A percentile compares a stretch with the other conserved stretches of the same genome.
These are phyloP conservation scores for Ennomos fuscantarius DNA, from an alignment of 2,888 invertebrate genomes.

Conservation along the genomic window DNA sequence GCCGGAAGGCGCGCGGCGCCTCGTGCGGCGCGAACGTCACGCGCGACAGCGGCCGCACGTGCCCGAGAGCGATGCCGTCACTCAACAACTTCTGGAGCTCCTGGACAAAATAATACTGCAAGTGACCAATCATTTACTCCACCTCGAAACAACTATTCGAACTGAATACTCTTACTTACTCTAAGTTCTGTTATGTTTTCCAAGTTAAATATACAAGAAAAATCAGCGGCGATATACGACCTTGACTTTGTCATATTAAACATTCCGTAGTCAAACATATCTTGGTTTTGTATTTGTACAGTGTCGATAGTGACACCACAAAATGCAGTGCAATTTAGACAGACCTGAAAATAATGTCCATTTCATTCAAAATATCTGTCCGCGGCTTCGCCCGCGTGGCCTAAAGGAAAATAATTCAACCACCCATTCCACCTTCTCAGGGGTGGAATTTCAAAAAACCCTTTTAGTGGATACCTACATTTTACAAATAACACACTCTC, in stretches of 20 bases:
- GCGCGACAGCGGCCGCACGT: background rate
- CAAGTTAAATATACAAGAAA: conserved; percentile 49
- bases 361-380: no score
- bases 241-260: conserved; percentile 41
- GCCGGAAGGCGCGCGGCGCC: conserved; percentile 52
- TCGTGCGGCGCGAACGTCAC: conserved; percentile 49
- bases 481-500: no score
- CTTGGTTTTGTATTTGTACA: conserved; percentile 44
- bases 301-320: conserved; percentile 51
- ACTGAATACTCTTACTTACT: conserved; percentile 40
- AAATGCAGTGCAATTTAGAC: conserved; percentile 41
- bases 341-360: conserved; percentile 38
- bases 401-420: no score
- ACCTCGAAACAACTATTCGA: background rate
- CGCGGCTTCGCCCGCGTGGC: no score
- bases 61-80: background rate
- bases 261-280: conserved; percentile 52
- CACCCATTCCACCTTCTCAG: no score
- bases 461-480: no score
- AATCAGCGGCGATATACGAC: conserved; percentile 47
- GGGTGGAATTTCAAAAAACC: no score
- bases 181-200: conserved; percentile 42
- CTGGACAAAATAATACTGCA: conserved; percentile 38
- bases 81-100: conserved; percentile 45
- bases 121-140: background rate